Percentiles rank a stretch among this genome's conserved stretches.
Evolutionary conservation across 2,797 vertebrate species (phyloP).

Genomic region (Gymnocypris eckloni): DNA sequence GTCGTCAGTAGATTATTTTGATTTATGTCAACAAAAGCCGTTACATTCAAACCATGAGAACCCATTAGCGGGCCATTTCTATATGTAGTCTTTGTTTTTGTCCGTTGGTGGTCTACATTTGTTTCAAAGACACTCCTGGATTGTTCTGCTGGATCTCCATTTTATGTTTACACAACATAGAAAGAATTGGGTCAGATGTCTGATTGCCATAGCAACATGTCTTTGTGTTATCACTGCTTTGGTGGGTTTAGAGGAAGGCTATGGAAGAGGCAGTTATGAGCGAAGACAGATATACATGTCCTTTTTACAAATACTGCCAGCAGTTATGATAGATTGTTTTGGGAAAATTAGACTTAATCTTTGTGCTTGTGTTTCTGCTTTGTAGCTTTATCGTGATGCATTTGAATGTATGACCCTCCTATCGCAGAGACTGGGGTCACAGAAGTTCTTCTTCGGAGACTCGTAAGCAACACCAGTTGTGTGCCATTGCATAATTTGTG

Average conservation of each 20-base stretch:
- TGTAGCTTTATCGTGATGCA: constrained; percentile 87
- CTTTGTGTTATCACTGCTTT: constrained; percentile 77
- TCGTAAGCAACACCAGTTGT: constrained; percentile 78
- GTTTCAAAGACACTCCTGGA: constrained; percentile 6
- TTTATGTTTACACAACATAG: constrained; percentile 53
- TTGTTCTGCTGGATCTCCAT: neutral
- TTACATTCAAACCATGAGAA: neutral
- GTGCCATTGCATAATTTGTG: neutral
- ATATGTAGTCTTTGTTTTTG: constrained; percentile 1
- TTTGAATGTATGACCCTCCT: constrained; percentile 91
- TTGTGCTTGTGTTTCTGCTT: constrained; percentile 1
- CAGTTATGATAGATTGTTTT: constrained; percentile 55
- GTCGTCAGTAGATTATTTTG: neutral
- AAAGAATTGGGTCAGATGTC: constrained; percentile 42
- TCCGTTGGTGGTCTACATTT: constrained; percentile 21
- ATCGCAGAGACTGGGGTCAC: constrained; percentile 87
- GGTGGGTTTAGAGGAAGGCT: constrained; percentile 76
- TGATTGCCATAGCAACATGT: constrained; percentile 44
- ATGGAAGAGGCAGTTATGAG: constrained; percentile 68
- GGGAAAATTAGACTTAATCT: neutral
- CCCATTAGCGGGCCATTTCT: neutral
- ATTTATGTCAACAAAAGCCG: neutral
- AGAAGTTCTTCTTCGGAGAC: constrained; percentile 95
- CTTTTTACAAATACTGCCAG: constrained; percentile 62
- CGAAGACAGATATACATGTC: neutral